Conservation (phyloP, 2,888 invertebrate genomes). For the Melanargia galathea region DNA sequence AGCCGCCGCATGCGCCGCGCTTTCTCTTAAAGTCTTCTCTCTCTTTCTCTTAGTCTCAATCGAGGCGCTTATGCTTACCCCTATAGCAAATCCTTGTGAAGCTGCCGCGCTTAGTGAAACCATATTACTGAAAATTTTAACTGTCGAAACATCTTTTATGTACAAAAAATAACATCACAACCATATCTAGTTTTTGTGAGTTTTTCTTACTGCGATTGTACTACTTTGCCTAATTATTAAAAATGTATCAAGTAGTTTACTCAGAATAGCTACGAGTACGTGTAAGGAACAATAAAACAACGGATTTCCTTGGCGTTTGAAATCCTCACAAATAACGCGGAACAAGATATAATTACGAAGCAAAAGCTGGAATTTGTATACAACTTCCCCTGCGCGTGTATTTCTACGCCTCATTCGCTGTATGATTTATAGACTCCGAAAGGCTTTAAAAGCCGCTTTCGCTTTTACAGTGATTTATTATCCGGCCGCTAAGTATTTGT, state of each 20-base stretch:
- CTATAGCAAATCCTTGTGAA: no score
- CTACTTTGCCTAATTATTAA: no score
- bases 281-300: slow-evolving; percentile 19
- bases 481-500: slow-evolving; percentile 63
- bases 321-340: slow-evolving; percentile 33
- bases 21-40: no score
- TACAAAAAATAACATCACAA: no score
- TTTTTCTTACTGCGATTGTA: no score
- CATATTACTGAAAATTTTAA: no score
- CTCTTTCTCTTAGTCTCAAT: no score
- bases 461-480: slow-evolving; percentile 72
- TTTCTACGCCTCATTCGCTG: slow-evolving; percentile 59
- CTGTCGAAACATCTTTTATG: no score
- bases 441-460: slow-evolving; percentile 68
- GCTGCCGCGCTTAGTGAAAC: no score
- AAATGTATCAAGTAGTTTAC: slow-evolving; percentile 3
- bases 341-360: slow-evolving; percentile 39
- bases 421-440: slow-evolving; percentile 68
- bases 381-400: slow-evolving; percentile 41
- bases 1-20: no score
- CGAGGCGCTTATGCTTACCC: no score
- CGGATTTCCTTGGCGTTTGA: slow-evolving; percentile 34
- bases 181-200: no score
- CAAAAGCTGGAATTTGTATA: slow-evolving; percentile 39
- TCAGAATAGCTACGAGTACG: slow-evolving; percentile 8